A percentile compares a stretch with the other conserved stretches of the same genome.
Conservation (phyloP, 2,888 invertebrate species). For the Tetramorium bicarinatum region DNA sequence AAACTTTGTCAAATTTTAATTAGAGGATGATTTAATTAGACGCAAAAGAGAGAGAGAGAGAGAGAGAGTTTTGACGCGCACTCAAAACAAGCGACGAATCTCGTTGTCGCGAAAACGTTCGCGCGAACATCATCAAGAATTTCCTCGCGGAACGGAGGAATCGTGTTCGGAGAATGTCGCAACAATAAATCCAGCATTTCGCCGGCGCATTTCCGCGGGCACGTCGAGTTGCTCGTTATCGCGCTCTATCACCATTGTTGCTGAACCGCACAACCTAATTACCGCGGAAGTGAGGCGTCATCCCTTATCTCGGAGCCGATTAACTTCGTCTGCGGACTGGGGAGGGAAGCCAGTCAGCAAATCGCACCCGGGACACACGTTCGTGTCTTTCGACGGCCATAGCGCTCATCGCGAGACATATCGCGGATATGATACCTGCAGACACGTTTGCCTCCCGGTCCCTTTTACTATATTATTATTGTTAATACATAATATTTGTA, state of each 20-base stretch:
- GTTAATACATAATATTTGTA: too few relatives aligned
- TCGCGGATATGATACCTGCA: constrained; percentile 19
- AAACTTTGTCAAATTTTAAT: constrained; percentile 15
- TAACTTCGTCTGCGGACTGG: constrained; percentile 71
- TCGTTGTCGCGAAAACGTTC: constrained; percentile 15
- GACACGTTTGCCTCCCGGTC: too few relatives aligned
- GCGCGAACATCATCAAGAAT: constrained; percentile 42
- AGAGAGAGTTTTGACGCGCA: background rate
- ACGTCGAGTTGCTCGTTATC: constrained; percentile 69
- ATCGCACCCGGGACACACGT: constrained; percentile 54
- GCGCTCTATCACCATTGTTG: constrained; percentile 70
- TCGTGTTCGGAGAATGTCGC: constrained; percentile 45
- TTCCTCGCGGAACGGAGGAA: constrained; percentile 26
- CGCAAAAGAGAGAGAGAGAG: too few relatives aligned
- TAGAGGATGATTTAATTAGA: constrained; percentile 6
- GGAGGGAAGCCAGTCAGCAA: constrained; percentile 53
- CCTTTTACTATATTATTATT: too few relatives aligned
- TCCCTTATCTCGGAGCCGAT: constrained; percentile 77
- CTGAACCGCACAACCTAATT: constrained; percentile 78
- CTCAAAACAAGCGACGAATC: background rate
- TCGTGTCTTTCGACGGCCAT: constrained; percentile 35
- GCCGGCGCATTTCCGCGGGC: constrained; percentile 60
- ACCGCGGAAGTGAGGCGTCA: constrained; percentile 76
- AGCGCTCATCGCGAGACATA: constrained; percentile 15
- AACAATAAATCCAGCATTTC: constrained; percentile 61